Evolutionary conservation across 35 echinoderm and acorn worm species (phyloP).

Genomic region (Lytechinus variegatus): DNA sequence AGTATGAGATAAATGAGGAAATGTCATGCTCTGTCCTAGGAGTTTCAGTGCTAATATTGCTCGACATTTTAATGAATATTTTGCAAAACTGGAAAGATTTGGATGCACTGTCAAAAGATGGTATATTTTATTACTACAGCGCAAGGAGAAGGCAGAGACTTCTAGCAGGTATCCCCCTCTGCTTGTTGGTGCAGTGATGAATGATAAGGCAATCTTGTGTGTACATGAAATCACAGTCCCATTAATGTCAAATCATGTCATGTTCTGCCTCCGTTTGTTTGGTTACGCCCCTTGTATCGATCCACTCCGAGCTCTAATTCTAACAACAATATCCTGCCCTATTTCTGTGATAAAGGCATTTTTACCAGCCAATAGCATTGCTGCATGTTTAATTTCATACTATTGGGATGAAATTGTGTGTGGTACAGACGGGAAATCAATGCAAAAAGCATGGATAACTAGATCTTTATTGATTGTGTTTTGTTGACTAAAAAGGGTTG

Average conservation of each 20-base stretch:
- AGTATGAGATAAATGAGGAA: no score
- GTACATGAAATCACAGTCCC: not conserved
- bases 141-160: not conserved
- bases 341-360: not conserved
- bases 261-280: not conserved
- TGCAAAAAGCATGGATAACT: not conserved
- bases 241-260: not conserved
- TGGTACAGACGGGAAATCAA: not conserved
- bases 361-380: not conserved
- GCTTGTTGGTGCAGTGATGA: not conserved
- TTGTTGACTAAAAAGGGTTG: not conserved
- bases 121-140: conserved; percentile 8
- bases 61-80: not conserved
- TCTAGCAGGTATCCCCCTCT: conserved; percentile 22
- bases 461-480: not conserved
- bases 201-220: not conserved
- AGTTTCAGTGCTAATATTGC: not conserved
- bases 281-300: not conserved
- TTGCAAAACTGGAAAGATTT: not conserved
- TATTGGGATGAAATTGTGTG: not conserved
- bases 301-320: not conserved
- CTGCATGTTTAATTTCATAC: not conserved
- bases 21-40: no score
- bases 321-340: not conserved
- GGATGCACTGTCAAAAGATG: not conserved